Percentiles rank a stretch among this genome's conserved stretches.
These are phyloP conservation scores for Pygoscelis antarcticus DNA, from an alignment of 2,113 vertebrate species.

Conservation along the genomic window DNA sequence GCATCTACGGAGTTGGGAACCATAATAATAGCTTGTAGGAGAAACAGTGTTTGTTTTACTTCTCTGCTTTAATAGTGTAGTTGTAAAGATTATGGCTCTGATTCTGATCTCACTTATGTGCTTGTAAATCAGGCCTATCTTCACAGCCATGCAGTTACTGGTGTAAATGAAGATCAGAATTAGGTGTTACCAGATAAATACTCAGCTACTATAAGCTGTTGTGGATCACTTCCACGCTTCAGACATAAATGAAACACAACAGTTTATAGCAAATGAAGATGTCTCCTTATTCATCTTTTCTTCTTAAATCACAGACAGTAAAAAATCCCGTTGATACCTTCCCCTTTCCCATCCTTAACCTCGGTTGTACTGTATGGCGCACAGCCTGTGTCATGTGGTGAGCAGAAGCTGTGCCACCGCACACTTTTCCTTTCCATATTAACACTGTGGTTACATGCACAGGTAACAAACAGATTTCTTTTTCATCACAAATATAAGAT, in stretches of 20 bases:
- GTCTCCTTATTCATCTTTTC: background rate
- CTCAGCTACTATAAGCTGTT: background rate
- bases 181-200: background rate
- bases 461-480: background rate
- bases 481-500: background rate
- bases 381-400: background rate
- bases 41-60: background rate
- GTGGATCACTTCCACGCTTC: background rate
- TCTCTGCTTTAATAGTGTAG: background rate
- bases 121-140: background rate
- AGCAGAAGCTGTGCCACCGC: background rate
- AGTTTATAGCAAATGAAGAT: background rate
- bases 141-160: background rate
- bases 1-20: background rate
- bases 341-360: background rate
- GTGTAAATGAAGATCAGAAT: background rate
- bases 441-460: rapidly evolving
- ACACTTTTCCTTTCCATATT: background rate
- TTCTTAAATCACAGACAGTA: background rate
- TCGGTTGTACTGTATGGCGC: background rate
- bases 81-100: background rate
- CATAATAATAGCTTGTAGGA: background rate
- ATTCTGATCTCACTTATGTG: background rate
- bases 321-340: background rate
- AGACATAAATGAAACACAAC: background rate